A percentile compares a stretch with the other conserved stretches of the same genome.
Conservation (phyloP, 2,888 invertebrate species). For the Dynastes grantii region DNA sequence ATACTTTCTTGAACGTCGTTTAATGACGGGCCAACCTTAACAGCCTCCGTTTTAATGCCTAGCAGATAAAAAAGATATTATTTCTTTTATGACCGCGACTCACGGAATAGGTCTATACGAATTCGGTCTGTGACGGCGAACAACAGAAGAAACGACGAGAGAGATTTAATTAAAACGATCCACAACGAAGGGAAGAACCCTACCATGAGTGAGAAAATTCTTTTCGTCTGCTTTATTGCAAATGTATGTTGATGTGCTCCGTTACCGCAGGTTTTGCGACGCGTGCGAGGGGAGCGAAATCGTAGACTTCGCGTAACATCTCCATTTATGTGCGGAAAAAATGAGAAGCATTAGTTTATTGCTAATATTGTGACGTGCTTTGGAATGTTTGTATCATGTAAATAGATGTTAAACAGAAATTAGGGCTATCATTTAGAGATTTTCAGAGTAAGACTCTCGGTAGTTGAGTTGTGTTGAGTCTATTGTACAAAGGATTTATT, state of each 20-base stretch:
- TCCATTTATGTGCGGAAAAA: not conserved
- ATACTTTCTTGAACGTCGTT: slow-evolving; percentile 49
- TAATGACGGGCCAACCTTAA: slow-evolving; percentile 40
- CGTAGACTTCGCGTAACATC: not conserved
- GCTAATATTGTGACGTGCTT: too few relatives aligned
- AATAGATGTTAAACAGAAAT: too few relatives aligned
- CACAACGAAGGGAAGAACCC: slow-evolving; percentile 1
- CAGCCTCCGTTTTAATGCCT: slow-evolving; percentile 33
- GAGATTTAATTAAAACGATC: slow-evolving; percentile 46
- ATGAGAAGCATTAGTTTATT: too few relatives aligned
- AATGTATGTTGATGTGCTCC: slow-evolving; percentile 37
- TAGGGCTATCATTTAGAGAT: too few relatives aligned
- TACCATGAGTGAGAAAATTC: slow-evolving; percentile 8
- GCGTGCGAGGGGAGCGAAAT: not conserved
- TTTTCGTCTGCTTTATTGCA: slow-evolving; percentile 31
- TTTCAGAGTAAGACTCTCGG: too few relatives aligned
- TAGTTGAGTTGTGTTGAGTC: too few relatives aligned
- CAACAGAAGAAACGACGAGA: slow-evolving; percentile 17
- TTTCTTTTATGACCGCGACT: slow-evolving; percentile 37
- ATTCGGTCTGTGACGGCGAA: not conserved
- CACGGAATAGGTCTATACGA: slow-evolving; percentile 22
- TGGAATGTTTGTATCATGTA: too few relatives aligned
- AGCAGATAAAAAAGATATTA: slow-evolving; percentile 45
- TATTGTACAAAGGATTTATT: too few relatives aligned
- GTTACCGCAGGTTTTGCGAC: slow-evolving; percentile 24